A percentile compares a stretch with the other conserved stretches of the same genome.
phyloP scores from a whole-genome alignment of 2,888 invertebrate genomes.

The Nudaria mundana region DNA sequence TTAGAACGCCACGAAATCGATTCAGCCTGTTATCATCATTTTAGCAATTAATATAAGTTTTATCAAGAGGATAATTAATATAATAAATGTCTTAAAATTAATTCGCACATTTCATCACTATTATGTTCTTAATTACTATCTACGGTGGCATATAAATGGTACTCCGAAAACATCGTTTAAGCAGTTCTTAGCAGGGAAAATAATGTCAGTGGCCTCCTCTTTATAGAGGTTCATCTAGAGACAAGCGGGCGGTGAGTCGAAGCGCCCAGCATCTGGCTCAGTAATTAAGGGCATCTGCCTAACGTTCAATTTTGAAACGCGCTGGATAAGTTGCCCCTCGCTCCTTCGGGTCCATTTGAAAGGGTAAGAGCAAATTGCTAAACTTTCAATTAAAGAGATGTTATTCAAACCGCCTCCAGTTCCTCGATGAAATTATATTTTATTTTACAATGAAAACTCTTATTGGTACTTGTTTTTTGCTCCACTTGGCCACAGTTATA shows the following conservation, averaged over 20 bases:
- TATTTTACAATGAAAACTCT: slow-evolving; percentile 69
- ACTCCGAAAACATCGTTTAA: slow-evolving; percentile 56
- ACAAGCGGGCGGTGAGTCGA: slow-evolving; percentile 55
- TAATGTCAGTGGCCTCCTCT: slow-evolving; percentile 54
- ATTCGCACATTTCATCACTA: too few relatives aligned
- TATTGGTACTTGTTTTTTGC: slow-evolving; percentile 65
- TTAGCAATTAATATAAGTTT: too few relatives aligned
- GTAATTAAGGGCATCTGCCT: slow-evolving; percentile 81
- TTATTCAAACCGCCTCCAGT: slow-evolving; percentile 76
- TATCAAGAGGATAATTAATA: too few relatives aligned
- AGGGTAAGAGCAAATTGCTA: slow-evolving; percentile 80
- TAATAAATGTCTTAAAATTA: too few relatives aligned
- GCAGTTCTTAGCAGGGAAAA: slow-evolving; percentile 57
- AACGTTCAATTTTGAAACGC: slow-evolving; percentile 79
- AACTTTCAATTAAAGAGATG: slow-evolving; percentile 82
- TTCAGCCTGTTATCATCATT: too few relatives aligned
- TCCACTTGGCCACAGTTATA: slow-evolving; percentile 59
- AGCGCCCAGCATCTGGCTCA: slow-evolving; percentile 69
- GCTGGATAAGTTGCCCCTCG: slow-evolving; percentile 73
- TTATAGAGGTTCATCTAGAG: slow-evolving; percentile 71
- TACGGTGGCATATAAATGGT: slow-evolving; percentile 46
- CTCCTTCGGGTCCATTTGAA: slow-evolving; percentile 74
- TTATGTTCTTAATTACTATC: slow-evolving; percentile 52
- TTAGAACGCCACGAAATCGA: too few relatives aligned
- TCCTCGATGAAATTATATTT: slow-evolving; percentile 73